Evolutionary conservation across 2,797 vertebrate species (phyloP).

Genomic region (Pipistrellus kuhlii): DNA sequence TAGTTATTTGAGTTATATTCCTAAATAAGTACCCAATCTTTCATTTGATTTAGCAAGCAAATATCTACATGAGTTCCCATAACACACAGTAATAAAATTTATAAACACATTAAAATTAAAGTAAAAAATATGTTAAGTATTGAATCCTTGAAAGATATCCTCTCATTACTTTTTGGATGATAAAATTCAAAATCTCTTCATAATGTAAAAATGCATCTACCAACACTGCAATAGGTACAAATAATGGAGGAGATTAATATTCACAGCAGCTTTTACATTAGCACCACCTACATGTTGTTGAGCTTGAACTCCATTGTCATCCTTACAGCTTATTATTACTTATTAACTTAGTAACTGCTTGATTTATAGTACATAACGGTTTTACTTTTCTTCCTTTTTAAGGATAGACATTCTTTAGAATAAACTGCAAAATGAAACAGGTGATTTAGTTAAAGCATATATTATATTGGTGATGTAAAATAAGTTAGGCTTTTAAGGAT

Average conservation of each 20-base stretch:
- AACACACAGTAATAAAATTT: not conserved
- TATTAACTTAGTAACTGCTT: slow-evolving; percentile 33
- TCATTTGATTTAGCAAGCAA: slow-evolving; percentile 7
- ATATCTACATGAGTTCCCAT: not conserved
- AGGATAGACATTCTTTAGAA: slow-evolving; percentile 21
- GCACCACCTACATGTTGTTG: not conserved
- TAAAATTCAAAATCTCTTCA: slow-evolving; percentile 40
- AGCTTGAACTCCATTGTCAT: not conserved
- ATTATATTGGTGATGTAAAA: slow-evolving; percentile 56
- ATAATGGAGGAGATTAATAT: slow-evolving; percentile 34
- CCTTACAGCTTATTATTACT: slow-evolving; percentile 46
- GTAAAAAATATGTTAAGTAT: slow-evolving; percentile 14
- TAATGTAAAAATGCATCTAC: not conserved
- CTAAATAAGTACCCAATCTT: slow-evolving; percentile 11
- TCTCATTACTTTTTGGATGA: not conserved
- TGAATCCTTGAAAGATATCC: slow-evolving; percentile 40
- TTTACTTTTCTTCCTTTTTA: slow-evolving; percentile 56
- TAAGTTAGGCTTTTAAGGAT: slow-evolving; percentile 69
- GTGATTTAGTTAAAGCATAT: slow-evolving; percentile 54
- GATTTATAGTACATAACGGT: slow-evolving; percentile 18
- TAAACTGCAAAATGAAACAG: slow-evolving; percentile 61
- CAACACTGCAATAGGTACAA: slow-evolving; percentile 27
- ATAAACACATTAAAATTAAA: slow-evolving; percentile 4
- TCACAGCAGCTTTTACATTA: not conserved
- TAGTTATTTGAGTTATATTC: not conserved